Percentiles rank a stretch among this genome's conserved stretches.
These are phyloP conservation scores for Xestia c-nigrum DNA, from an alignment of 2,888 invertebrate genomes.

Conservation along the genomic window DNA sequence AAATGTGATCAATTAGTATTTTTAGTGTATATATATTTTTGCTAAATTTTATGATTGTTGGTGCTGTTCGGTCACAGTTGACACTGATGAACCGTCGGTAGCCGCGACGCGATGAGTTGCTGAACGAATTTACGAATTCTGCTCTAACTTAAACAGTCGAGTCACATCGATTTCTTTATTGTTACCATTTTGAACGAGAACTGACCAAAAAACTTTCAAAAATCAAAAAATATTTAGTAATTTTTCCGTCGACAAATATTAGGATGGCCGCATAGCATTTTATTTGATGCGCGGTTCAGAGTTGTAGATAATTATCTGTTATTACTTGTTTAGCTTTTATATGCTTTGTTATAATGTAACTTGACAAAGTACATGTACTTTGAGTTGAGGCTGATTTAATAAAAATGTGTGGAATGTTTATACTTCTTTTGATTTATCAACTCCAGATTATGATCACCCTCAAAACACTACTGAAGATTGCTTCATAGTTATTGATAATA, in stretches of 20 bases:
- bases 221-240: slow-evolving; percentile 25
- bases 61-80: slow-evolving; percentile 78
- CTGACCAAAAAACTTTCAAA: slow-evolving; percentile 35
- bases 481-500: background rate
- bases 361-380: slow-evolving; percentile 78
- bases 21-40: slow-evolving; percentile 80
- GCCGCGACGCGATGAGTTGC: slow-evolving; percentile 39
- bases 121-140: slow-evolving; percentile 53
- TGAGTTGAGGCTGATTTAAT: slow-evolving; percentile 88
- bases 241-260: slow-evolving; percentile 55
- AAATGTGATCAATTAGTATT: slow-evolving; percentile 90
- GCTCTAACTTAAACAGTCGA: slow-evolving; percentile 59
- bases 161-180: slow-evolving; percentile 56
- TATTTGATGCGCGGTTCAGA: slow-evolving; percentile 71
- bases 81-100: slow-evolving; percentile 72
- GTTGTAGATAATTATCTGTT: slow-evolving; percentile 82
- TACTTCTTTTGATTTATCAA: slow-evolving; percentile 50
- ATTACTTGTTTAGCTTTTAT: slow-evolving; percentile 85
- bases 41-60: slow-evolving; percentile 67
- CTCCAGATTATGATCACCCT: background rate
- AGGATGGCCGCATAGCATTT: slow-evolving; percentile 66
- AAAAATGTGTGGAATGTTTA: slow-evolving; percentile 81
- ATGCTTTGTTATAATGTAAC: slow-evolving; percentile 79
- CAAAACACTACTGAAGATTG: background rate
- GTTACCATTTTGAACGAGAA: slow-evolving; percentile 54